A percentile compares a stretch with the other conserved stretches of the same genome.
phyloP scores from a whole-genome alignment of 2,113 vertebrate genomes.

The Scomber scombrus region DNA sequence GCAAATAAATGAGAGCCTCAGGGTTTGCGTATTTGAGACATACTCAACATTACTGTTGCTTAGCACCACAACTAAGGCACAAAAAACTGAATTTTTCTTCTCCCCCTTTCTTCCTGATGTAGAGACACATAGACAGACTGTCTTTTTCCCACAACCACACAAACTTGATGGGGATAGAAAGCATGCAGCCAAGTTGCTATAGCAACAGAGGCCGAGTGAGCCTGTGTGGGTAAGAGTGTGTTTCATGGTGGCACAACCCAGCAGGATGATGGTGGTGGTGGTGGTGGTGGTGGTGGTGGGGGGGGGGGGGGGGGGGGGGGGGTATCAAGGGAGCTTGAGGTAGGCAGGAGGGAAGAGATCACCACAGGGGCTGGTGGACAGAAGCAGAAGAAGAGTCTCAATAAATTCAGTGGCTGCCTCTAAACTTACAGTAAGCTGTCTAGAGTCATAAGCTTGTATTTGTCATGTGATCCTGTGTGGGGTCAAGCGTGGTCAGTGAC shows the following conservation, averaged over 20 bases:
- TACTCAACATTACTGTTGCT: not conserved
- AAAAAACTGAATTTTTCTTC: not conserved
- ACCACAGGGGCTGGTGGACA: slow-evolving; percentile 25
- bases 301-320: not conserved
- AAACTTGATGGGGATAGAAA: slow-evolving; percentile 54
- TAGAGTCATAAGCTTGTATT: slow-evolving; percentile 37
- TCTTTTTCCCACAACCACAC: slow-evolving; percentile 35
- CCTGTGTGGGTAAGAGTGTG: slow-evolving; percentile 50
- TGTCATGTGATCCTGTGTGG: slow-evolving; percentile 45
- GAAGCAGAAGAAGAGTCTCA: slow-evolving; percentile 17
- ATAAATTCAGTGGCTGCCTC: slow-evolving; percentile 4
- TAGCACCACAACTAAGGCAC: not conserved
- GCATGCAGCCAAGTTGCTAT: slow-evolving; percentile 72
- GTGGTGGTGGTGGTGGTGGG: too few relatives aligned
- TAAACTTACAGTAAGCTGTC: slow-evolving; percentile 40
- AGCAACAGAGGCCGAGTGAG: slow-evolving; percentile 70
- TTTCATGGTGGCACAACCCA: slow-evolving; percentile 54
- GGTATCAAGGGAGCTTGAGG: slow-evolving; percentile 30
- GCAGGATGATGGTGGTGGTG: too few relatives aligned
- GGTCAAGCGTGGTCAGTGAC: slow-evolving; percentile 24
- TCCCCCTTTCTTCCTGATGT: slow-evolving; percentile 21
- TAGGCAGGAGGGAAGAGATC: slow-evolving; percentile 45
- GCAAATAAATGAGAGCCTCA: slow-evolving; percentile 37
- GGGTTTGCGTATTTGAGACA: slow-evolving; percentile 7
- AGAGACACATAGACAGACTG: slow-evolving; percentile 45